A percentile compares a stretch with the other conserved stretches of the same genome.
Conservation (phyloP, 2,113 vertebrate species). For the Hippocampus barbouri region DNA sequence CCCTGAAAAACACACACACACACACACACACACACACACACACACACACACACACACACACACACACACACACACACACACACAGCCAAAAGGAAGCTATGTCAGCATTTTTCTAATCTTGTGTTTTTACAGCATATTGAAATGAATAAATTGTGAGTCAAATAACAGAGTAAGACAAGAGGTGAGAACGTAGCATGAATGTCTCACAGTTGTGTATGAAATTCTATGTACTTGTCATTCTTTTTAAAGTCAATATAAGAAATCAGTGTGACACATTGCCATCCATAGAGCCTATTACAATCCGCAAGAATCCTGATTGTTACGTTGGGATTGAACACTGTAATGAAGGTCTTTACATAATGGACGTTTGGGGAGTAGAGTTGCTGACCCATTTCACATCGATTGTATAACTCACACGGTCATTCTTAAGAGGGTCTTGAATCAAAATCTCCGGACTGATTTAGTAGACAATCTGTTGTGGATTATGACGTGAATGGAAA, state of each 20-base stretch:
- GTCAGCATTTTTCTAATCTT: slow-evolving; percentile 38
- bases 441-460: slow-evolving; percentile 3
- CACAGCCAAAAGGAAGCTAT: background rate
- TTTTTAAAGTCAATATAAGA: background rate
- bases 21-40: too few relatives aligned
- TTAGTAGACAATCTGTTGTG: background rate
- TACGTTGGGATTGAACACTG: background rate
- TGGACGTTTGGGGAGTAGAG: background rate
- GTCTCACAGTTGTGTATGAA: background rate
- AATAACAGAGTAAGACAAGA: slow-evolving; percentile 21
- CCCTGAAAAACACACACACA: slow-evolving; percentile 46
- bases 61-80: background rate
- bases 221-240: background rate
- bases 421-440: slow-evolving; percentile 6
- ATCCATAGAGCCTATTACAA: background rate
- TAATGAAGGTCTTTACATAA: background rate
- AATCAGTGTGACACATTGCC: background rate
- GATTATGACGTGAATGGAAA: background rate
- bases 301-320: background rate
- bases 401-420: slow-evolving; percentile 25
- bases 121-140: slow-evolving; percentile 46
- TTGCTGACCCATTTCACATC: slow-evolving; percentile 3
- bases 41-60: too few relatives aligned
- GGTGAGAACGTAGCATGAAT: slow-evolving; percentile 13
- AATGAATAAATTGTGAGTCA: slow-evolving; percentile 51